phyloP scores from a whole-genome alignment of 1,140 invertebrate genomes.

The Coelopa frigida region DNA sequence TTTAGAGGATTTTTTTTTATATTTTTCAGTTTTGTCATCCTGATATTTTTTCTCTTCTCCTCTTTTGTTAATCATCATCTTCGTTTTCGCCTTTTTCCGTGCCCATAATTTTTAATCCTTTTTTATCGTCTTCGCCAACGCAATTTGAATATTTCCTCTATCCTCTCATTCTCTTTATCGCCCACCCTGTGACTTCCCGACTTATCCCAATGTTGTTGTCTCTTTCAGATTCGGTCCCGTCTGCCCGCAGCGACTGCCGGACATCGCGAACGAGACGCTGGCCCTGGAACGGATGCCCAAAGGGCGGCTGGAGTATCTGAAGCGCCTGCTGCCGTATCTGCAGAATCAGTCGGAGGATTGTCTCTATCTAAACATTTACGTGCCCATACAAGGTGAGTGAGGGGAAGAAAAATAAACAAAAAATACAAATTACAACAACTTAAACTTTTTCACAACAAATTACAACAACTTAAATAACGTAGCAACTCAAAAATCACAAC shows the following conservation, averaged over 20 bases:
- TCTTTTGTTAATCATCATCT: too few species aligned
- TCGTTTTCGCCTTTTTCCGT: too few species aligned
- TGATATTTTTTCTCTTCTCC: too few species aligned
- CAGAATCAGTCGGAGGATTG: constrained; percentile 93
- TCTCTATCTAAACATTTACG: constrained; percentile 93
- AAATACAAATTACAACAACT: too few species aligned
- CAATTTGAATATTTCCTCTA: not conserved
- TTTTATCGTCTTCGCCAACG: too few species aligned
- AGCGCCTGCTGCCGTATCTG: constrained; percentile 76
- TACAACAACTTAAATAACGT: too few species aligned
- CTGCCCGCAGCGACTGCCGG: constrained; percentile 81
- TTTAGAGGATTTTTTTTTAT: too few species aligned
- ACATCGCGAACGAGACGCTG: constrained; percentile 72
- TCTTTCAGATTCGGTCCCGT: constrained; percentile 67
- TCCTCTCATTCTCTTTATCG: not conserved
- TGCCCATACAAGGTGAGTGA: constrained; percentile 82
- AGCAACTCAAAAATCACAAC: too few species aligned
- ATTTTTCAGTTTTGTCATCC: too few species aligned
- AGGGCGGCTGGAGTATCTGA: constrained; percentile 77
- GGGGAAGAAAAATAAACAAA: too few species aligned
- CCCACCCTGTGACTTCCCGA: not conserved
- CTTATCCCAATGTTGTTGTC: constrained; percentile 7
- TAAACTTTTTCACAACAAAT: too few species aligned
- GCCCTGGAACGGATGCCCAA: constrained; percentile 75
- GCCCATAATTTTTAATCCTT: too few species aligned